Evolutionary conservation across 2,113 vertebrate species (phyloP).

Genomic region (Blennius ocellaris): DNA sequence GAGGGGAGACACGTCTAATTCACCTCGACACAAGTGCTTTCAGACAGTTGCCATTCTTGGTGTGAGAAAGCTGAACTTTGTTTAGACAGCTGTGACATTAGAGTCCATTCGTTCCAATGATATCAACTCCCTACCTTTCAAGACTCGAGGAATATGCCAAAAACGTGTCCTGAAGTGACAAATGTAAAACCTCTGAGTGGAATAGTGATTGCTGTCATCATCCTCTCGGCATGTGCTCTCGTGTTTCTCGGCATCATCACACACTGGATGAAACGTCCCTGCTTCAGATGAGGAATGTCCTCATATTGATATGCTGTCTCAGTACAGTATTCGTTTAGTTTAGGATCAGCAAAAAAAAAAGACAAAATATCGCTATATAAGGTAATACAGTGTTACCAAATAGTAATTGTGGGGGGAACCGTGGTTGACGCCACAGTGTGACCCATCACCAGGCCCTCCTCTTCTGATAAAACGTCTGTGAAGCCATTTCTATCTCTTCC

Average conservation of each 20-base stretch:
- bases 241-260: constrained; percentile 21
- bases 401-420: not conserved
- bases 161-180: constrained; percentile 22
- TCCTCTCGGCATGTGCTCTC: constrained; percentile 26
- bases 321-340: too few species aligned
- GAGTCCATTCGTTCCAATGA: constrained; percentile 44
- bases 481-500: constrained; percentile 35
- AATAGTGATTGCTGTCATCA: constrained; percentile 32
- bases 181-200: constrained; percentile 7
- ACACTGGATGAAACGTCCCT: constrained; percentile 35
- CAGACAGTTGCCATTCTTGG: constrained; percentile 3
- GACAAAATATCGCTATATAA: not conserved
- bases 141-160: constrained; percentile 12
- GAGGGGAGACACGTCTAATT: constrained; percentile 29
- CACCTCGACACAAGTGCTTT: constrained; percentile 9
- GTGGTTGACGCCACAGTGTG: not conserved
- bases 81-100: constrained; percentile 54
- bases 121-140: constrained; percentile 32
- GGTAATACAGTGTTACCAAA: not conserved
- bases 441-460: not conserved
- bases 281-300: constrained; percentile 13
- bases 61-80: constrained; percentile 4
- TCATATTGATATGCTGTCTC: constrained; percentile 13
- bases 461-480: constrained; percentile 4
- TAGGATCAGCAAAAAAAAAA: not conserved